phyloP scores from a whole-genome alignment of 2,113 vertebrate genomes.

The Dunckerocampus dactyliophorus region DNA sequence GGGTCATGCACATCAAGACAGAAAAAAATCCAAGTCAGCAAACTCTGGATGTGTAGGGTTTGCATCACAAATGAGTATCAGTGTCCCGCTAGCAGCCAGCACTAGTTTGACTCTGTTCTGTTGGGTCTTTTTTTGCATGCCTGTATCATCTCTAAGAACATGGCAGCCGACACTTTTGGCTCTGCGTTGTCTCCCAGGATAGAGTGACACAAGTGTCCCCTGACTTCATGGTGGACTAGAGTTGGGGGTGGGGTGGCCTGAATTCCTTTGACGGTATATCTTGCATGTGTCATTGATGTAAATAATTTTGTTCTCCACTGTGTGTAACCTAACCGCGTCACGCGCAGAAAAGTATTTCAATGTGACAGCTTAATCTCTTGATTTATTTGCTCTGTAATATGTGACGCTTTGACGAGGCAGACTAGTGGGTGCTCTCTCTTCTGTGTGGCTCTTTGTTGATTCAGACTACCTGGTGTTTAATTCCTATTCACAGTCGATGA shows the following conservation, averaged over 20 bases:
- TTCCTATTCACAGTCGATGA: conserved; percentile 38
- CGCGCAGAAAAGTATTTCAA: conserved; percentile 14
- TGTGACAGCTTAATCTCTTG: conserved; percentile 25
- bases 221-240: conserved; percentile 43
- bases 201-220: conserved; percentile 49
- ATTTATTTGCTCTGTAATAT: conserved; percentile 16
- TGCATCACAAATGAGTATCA: conserved; percentile 26
- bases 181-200: conserved; percentile 49
- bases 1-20: conserved; percentile 46
- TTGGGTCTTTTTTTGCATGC: not conserved
- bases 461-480: conserved; percentile 33
- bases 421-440: not conserved
- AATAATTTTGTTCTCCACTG: conserved; percentile 16
- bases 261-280: conserved; percentile 44
- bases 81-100: conserved; percentile 32
- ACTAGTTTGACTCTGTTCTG: not conserved
- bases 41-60: conserved; percentile 35
- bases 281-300: conserved; percentile 28
- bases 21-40: conserved; percentile 52
- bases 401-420: not conserved
- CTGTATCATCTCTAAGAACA: conserved; percentile 5
- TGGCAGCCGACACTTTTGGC: conserved; percentile 39
- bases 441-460: conserved; percentile 9
- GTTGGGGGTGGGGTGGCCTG: conserved; percentile 38
- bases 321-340: conserved; percentile 17